These are phyloP conservation scores for Scolopax bukidnonensis DNA, from an alignment of 2,797 vertebrate species.

Conservation along the genomic window DNA sequence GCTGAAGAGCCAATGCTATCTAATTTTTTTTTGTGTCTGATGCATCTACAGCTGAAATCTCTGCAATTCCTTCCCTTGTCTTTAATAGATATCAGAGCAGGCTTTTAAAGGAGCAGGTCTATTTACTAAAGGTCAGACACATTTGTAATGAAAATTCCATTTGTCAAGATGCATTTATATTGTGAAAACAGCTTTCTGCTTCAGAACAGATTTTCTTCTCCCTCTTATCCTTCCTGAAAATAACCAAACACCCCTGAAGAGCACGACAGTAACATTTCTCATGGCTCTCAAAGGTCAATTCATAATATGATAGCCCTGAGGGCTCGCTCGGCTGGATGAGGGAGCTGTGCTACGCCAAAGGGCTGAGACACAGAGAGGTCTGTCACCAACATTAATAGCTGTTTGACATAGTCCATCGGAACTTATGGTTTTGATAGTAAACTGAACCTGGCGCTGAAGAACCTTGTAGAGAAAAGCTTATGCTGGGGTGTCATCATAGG, in stretches of 20 bases:
- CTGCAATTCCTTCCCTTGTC: background rate
- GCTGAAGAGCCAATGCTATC: background rate
- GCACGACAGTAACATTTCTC: background rate
- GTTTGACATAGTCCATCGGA: background rate
- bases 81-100: background rate
- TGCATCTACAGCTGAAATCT: background rate
- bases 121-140: conserved; percentile 42
- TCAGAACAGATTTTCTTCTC: background rate
- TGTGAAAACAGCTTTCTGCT: conserved; percentile 24
- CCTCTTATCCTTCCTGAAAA: background rate
- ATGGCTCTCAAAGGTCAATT: conserved; percentile 4
- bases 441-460: background rate
- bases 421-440: background rate
- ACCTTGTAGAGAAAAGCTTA: background rate
- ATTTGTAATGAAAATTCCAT: conserved; percentile 58
- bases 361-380: background rate
- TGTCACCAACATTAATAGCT: background rate
- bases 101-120: conserved; percentile 32
- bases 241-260: background rate
- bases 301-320: background rate
- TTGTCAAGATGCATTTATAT: conserved; percentile 25
- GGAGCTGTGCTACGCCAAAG: background rate
- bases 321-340: background rate
- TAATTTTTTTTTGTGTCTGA: background rate
- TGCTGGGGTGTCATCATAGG: background rate